phyloP scores from a whole-genome alignment of 2,797 vertebrate genomes.

The Protosalanx chinensis region DNA sequence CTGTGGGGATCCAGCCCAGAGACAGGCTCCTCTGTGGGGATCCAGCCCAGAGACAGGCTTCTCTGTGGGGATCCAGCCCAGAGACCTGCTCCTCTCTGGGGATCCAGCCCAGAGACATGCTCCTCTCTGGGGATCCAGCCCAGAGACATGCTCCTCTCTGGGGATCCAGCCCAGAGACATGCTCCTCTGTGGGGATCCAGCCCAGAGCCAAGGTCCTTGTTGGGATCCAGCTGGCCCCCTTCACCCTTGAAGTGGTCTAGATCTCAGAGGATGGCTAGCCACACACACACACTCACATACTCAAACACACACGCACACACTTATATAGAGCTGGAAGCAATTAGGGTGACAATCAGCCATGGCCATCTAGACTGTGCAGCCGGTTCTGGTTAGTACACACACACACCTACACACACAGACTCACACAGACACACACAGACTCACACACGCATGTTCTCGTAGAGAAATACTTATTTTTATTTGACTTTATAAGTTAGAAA shows the following conservation, averaged over 20 bases:
- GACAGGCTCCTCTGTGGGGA: too few species aligned
- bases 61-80: too few species aligned
- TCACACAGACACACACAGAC: constrained; percentile 51
- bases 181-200: not conserved
- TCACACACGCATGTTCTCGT: not conserved
- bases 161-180: not conserved
- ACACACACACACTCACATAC: constrained; percentile 4
- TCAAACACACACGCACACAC: constrained; percentile 14
- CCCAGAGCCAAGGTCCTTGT: too few species aligned
- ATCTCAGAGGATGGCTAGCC: constrained; percentile 52
- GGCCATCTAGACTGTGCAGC: constrained; percentile 29
- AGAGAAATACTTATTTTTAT: not conserved
- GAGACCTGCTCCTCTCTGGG: too few species aligned
- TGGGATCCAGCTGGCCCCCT: constrained; percentile 43
- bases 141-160: constrained; percentile 16
- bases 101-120: too few species aligned
- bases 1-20: too few species aligned
- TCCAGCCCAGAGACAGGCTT: too few species aligned
- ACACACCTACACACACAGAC: constrained; percentile 55
- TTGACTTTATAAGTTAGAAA: too few species aligned
- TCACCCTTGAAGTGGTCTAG: constrained; percentile 68
- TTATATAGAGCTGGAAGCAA: constrained; percentile 64
- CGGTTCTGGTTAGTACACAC: constrained; percentile 30
- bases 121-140: constrained; percentile 44
- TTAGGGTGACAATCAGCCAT: constrained; percentile 58